Conservation (phyloP, 2,888 invertebrate species). For the Dermolepida albohirtum region DNA sequence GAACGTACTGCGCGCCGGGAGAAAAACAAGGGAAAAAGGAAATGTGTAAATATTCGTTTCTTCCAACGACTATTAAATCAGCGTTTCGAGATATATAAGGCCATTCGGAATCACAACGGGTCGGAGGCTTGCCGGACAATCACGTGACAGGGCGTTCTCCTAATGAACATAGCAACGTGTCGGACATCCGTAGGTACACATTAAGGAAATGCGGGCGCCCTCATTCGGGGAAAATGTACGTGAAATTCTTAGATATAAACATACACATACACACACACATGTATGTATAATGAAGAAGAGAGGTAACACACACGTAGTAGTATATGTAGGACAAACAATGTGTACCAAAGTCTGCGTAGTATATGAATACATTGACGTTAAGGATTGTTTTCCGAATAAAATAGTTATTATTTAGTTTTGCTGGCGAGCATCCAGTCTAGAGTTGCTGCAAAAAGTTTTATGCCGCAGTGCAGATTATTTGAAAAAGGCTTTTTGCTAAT, state of each 20-base stretch:
- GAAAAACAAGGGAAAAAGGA: slow-evolving; percentile 17
- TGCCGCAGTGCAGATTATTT: slow-evolving; percentile 22
- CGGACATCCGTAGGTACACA: slow-evolving; percentile 55
- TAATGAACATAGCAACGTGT: slow-evolving; percentile 57
- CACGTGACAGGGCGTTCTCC: slow-evolving; percentile 49
- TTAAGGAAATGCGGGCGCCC: slow-evolving; percentile 53
- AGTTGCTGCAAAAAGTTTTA: slow-evolving; percentile 1
- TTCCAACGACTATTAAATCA: slow-evolving; percentile 31
- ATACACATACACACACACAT: slow-evolving; percentile 3
- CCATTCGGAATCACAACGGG: slow-evolving; percentile 38
- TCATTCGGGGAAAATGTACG: slow-evolving; percentile 29
- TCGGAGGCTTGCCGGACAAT: slow-evolving; percentile 39
- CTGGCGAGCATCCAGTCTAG: slow-evolving; percentile 31
- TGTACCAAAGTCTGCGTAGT: slow-evolving; percentile 3
- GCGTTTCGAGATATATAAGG: slow-evolving; percentile 38
- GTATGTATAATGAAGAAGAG: background rate
- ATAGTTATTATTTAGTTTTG: slow-evolving; percentile 9
- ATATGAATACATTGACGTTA: slow-evolving; percentile 21
- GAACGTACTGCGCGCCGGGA: slow-evolving; percentile 1
- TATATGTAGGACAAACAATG: slow-evolving; percentile 9
- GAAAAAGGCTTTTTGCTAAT: background rate
- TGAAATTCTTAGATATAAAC: too few relatives aligned
- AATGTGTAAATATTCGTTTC: slow-evolving; percentile 24
- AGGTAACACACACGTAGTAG: background rate
- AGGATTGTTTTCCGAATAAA: slow-evolving; percentile 2